phyloP scores from a whole-genome alignment of 2,113 vertebrate species.

The Mola mola region DNA sequence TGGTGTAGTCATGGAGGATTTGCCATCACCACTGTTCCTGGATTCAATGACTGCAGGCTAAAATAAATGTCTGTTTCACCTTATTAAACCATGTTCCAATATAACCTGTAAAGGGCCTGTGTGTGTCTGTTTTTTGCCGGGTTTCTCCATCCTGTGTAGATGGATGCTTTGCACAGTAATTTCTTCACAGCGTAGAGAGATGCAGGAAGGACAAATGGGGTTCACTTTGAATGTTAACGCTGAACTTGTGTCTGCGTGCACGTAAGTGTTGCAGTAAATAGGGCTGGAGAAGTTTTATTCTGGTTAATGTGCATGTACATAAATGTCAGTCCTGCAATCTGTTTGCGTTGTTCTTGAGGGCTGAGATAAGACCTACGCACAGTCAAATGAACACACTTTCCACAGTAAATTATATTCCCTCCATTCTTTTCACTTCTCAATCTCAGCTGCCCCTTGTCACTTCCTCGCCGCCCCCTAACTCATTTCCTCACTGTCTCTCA shows the following conservation, averaged over 20 bases:
- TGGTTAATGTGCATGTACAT: not conserved
- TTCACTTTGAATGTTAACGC: conserved; percentile 8
- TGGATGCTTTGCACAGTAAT: not conserved
- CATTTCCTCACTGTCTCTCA: conserved; percentile 35
- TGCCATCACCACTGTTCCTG: not conserved
- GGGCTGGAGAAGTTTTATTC: conserved; percentile 12
- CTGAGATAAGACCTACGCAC: conserved; percentile 44
- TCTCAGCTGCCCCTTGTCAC: conserved; percentile 31
- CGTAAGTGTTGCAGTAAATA: conserved; percentile 16
- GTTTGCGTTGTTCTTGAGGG: conserved; percentile 44
- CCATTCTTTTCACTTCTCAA: conserved; percentile 31
- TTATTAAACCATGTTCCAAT: too few relatives aligned
- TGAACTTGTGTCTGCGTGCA: not conserved
- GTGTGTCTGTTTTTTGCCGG: not conserved
- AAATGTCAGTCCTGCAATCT: conserved; percentile 28
- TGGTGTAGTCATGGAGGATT: not conserved
- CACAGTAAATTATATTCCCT: conserved; percentile 35
- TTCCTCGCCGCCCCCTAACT: conserved; percentile 16
- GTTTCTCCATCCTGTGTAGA: conserved; percentile 1
- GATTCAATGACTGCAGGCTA: too few relatives aligned
- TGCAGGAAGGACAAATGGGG: conserved; percentile 21
- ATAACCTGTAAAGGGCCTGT: not conserved
- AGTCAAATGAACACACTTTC: not conserved
- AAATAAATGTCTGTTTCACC: too few relatives aligned
- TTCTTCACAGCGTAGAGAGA: not conserved